Conservation (phyloP, 2,888 invertebrate genomes). For the Melinopterus prodromus region DNA sequence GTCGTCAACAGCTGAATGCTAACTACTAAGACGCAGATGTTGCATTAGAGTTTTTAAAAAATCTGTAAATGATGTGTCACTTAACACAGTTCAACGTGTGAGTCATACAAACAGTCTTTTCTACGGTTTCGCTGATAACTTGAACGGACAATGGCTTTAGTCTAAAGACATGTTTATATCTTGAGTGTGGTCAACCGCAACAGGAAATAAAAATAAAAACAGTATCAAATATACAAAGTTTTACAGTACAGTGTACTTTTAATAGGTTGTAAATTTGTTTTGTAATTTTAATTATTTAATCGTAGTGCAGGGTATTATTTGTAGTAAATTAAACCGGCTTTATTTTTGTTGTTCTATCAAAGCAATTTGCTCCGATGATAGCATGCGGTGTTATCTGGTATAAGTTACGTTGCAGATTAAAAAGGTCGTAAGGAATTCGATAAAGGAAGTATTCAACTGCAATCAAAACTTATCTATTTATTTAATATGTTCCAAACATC, state of each 20-base stretch:
- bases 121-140: not conserved
- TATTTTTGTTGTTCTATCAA: not conserved
- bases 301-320: not conserved
- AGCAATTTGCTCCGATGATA: not conserved
- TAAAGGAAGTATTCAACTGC: not conserved
- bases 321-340: not conserved
- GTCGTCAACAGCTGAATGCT: not conserved
- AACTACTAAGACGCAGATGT: not conserved
- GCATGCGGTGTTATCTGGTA: not conserved
- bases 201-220: too few species aligned
- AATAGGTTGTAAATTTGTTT: too few species aligned
- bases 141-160: not conserved
- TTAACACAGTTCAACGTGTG: not conserved
- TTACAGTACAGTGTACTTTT: too few species aligned
- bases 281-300: too few species aligned
- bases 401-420: not conserved
- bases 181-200: too few species aligned
- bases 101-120: not conserved
- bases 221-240: too few species aligned
- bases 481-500: not conserved
- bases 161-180: too few species aligned
- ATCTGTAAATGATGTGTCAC: not conserved
- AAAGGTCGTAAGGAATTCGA: not conserved
- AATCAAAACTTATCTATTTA: conserved; percentile 4
- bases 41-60: not conserved